Evolutionary conservation across 2,888 invertebrate species (phyloP).

Genomic region (Drosophila tripunctata): DNA sequence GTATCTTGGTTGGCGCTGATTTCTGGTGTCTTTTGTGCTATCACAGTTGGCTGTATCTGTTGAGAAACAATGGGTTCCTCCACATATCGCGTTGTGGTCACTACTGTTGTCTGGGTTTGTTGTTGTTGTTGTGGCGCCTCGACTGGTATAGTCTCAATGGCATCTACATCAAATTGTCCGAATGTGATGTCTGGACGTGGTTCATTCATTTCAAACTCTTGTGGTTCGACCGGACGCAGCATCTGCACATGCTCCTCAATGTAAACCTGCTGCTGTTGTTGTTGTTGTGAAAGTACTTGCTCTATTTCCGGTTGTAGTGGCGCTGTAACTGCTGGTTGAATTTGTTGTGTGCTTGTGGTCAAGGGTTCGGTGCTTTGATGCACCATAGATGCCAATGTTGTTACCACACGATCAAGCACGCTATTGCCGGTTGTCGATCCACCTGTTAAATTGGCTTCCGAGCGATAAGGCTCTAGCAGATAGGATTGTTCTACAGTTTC

Average conservation of each 20-base stretch:
- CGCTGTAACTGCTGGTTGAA: slow-evolving; percentile 42
- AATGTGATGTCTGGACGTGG: slow-evolving; percentile 81
- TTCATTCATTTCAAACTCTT: slow-evolving; percentile 75
- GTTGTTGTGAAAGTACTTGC: slow-evolving; percentile 19
- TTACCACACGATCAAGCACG: slow-evolving; percentile 68
- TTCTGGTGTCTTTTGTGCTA: slow-evolving; percentile 41
- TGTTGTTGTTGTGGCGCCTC: slow-evolving; percentile 35
- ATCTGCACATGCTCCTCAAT: slow-evolving; percentile 66
- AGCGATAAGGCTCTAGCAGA: slow-evolving; percentile 51
- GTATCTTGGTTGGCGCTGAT: slow-evolving; percentile 14
- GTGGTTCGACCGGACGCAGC: slow-evolving; percentile 66
- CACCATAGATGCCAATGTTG: slow-evolving; percentile 68
- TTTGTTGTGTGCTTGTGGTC: slow-evolving; percentile 65
- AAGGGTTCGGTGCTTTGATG: slow-evolving; percentile 67
- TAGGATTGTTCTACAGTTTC: slow-evolving; percentile 57
- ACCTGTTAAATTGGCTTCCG: slow-evolving; percentile 36
- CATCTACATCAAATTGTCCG: slow-evolving; percentile 82
- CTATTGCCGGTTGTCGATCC: slow-evolving; percentile 57
- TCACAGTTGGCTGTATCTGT: slow-evolving; percentile 55
- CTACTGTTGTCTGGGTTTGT: slow-evolving; percentile 11
- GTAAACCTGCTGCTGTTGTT: slow-evolving; percentile 40
- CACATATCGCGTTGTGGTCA: slow-evolving; percentile 44
- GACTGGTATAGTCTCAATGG: slow-evolving; percentile 78
- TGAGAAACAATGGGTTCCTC: slow-evolving; percentile 44
- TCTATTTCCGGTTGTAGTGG: slow-evolving; percentile 4